A percentile compares a stretch with the other conserved stretches of the same genome.
Evolutionary conservation across 1,140 invertebrate species (phyloP).

Genomic region (Anoplolepis gracilipes): DNA sequence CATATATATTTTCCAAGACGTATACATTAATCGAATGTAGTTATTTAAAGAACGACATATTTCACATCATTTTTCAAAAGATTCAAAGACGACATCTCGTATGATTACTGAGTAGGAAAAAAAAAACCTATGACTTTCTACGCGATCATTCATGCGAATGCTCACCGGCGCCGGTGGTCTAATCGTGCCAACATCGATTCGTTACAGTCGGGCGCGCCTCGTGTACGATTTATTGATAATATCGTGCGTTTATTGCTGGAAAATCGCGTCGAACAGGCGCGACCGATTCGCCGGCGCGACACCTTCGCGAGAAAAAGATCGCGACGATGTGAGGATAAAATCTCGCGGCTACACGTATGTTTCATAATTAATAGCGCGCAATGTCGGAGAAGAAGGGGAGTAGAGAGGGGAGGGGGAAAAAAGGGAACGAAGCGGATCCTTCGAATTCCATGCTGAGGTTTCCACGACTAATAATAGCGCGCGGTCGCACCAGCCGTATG

Average conservation of each 20-base stretch:
- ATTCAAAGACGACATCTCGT: conserved; percentile 31
- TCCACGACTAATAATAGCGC: conserved; percentile 68
- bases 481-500: conserved; percentile 12
- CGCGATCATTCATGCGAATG: conserved; percentile 18
- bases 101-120: neutral
- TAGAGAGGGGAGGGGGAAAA: too few species aligned
- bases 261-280: conserved; percentile 49
- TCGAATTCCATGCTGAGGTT: conserved; percentile 69
- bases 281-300: conserved; percentile 19
- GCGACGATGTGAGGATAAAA: conserved; percentile 14
- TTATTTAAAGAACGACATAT: neutral
- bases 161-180: conserved; percentile 43
- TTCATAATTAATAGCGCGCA: conserved; percentile 46
- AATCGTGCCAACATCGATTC: conserved; percentile 60
- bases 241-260: conserved; percentile 31
- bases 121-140: neutral
- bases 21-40: neutral
- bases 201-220: conserved; percentile 48
- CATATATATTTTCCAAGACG: too few species aligned
- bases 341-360: neutral
- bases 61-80: conserved; percentile 35
- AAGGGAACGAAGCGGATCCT: conserved; percentile 60
- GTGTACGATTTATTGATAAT: conserved; percentile 65
- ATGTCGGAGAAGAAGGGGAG: neutral
- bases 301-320: conserved; percentile 4